Percentiles rank a stretch among this genome's conserved stretches.
phyloP scores from a whole-genome alignment of 2,113 vertebrate species.

The Atrichornis clamosus region DNA sequence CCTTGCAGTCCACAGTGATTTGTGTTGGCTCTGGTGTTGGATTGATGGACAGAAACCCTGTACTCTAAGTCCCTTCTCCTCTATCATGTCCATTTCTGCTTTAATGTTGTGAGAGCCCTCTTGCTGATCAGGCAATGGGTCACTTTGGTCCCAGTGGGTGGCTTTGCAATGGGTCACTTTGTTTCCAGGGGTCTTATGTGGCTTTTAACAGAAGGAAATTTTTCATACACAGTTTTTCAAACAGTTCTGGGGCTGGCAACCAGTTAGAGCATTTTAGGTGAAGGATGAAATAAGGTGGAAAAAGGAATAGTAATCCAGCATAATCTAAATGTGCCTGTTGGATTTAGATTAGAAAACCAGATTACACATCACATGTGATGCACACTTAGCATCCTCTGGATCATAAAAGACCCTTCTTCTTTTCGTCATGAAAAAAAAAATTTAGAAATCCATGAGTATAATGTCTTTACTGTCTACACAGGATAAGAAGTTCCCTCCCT shows the following conservation, averaged over 20 bases:
- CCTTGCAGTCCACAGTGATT: background rate
- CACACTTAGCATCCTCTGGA: background rate
- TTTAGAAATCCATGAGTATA: accelerated
- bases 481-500: background rate
- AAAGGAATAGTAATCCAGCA: background rate
- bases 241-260: background rate
- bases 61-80: background rate
- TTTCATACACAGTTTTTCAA: background rate
- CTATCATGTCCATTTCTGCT: background rate
- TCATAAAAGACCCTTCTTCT: background rate
- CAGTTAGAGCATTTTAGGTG: background rate
- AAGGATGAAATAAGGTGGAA: background rate
- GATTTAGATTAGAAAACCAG: background rate
- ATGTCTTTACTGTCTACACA: background rate
- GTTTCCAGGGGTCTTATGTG: background rate
- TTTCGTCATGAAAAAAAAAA: background rate
- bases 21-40: background rate
- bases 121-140: background rate
- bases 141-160: background rate
- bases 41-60: background rate
- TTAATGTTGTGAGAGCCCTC: background rate
- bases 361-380: background rate
- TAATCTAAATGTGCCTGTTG: background rate
- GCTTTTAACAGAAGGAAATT: background rate
- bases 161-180: background rate